Base-by-base conservation (phyloP, 2,113 vertebrate genomes). In the Apteryx owenii region DNA sequence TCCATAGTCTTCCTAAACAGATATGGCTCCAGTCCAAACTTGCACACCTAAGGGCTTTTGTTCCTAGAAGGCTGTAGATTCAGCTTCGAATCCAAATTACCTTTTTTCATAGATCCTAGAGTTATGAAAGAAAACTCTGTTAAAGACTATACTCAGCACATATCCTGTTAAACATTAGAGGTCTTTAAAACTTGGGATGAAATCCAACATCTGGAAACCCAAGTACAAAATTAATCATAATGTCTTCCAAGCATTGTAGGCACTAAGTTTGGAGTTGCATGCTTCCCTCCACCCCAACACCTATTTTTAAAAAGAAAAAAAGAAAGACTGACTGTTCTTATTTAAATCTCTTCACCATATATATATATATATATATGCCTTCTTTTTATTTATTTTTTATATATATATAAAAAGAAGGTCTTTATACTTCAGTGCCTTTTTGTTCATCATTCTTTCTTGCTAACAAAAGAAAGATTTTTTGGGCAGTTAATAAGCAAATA, bases 171-270 rank as follows among this genome's bases (percentile, higher is more conserved):
- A 97, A 95, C 94, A 93, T 95, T 96, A 98, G 97, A 96, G 65
- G 98, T 97, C 94, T 97, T 95, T 97, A 95, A 88, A 81, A 94
- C 83, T 77, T 95, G 91, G 93, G 94, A 97, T 54, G 36, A 58
- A 92, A 94, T 94, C 96, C 93, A 98, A 98, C 98, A 98, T 98
- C 98, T 98, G 98, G 97, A 96, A 98, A 97, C 61, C 56, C 75
- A 94, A 93, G 90, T 85, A 95, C 23, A 7, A 93, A 97, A 97
- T 96, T 94, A 97, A 97, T 98, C 97, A 75, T 73, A 64, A 85
- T 4, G 86, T 81, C 91, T 93, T 95, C 91, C 93, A 95, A 89
- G 73, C 79, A 23, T 78, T 79, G n/a, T 70, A 97, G 90, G 81
- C 95, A 92, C 86, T 62, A 56, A 87, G 53, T 75, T 91, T 81